Conservation (phyloP, 2,888 invertebrate species). For the Falcaria lacertinaria region DNA sequence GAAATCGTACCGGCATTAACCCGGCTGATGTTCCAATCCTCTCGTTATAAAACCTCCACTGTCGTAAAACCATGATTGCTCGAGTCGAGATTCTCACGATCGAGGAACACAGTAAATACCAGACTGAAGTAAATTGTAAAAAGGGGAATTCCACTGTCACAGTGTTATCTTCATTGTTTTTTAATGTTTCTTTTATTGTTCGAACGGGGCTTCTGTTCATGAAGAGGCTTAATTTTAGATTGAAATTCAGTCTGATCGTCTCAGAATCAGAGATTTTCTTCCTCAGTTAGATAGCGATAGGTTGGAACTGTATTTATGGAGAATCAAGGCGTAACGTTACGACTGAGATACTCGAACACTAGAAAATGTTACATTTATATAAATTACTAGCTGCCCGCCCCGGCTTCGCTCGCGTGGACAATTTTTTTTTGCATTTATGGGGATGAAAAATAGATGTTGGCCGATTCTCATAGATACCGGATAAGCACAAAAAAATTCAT, state of each 20-base stretch:
- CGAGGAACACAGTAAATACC: neutral
- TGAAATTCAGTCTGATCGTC: neutral
- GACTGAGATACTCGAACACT: too few species aligned
- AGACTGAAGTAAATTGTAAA: conserved; percentile 1
- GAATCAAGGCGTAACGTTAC: too few species aligned
- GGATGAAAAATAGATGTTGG: too few species aligned
- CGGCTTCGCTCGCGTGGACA: too few species aligned
- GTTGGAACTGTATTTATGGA: too few species aligned
- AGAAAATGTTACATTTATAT: too few species aligned
- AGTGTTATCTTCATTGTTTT: conserved; percentile 3
- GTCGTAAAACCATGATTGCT: conserved; percentile 6
- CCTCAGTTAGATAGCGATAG: too few species aligned
- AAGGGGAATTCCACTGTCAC: conserved; percentile 1
- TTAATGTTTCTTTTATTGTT: conserved; percentile 1
- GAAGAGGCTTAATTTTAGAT: neutral
- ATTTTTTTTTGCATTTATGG: too few species aligned
- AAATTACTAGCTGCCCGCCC: too few species aligned
- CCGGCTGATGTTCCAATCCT: conserved; percentile 9
- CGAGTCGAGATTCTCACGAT: neutral
- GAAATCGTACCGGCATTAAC: conserved; percentile 1
- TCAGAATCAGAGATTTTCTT: too few species aligned
- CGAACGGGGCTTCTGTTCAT: neutral
- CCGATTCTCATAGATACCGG: too few species aligned
- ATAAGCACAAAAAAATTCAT: too few species aligned
- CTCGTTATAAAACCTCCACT: conserved; percentile 8